phyloP scores from a whole-genome alignment of 2,888 invertebrate species.

The Drosophila prostipennis region DNA sequence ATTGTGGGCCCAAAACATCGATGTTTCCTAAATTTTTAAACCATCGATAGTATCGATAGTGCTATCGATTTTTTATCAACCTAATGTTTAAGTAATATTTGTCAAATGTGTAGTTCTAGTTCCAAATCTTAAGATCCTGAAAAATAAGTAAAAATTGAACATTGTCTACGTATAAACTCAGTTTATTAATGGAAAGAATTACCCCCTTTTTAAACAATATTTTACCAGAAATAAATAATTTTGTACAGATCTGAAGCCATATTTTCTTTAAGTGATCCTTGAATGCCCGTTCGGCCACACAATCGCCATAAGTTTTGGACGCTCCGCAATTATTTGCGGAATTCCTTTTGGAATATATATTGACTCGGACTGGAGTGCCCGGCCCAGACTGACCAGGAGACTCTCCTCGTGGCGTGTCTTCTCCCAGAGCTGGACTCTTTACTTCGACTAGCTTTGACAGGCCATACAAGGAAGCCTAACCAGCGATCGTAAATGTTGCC shows the following conservation, averaged over 20 bases:
- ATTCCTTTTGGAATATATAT: slow-evolving; percentile 81
- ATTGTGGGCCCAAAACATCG: too few species aligned
- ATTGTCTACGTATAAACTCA: too few species aligned
- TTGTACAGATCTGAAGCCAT: too few species aligned
- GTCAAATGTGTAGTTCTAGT: too few species aligned
- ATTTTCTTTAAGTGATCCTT: slow-evolving; percentile 10
- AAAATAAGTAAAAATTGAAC: too few species aligned
- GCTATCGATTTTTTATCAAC: too few species aligned
- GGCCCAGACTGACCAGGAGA: slow-evolving; percentile 38
- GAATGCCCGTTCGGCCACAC: slow-evolving; percentile 51
- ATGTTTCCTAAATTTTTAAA: too few species aligned
- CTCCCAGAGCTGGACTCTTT: slow-evolving; percentile 46
- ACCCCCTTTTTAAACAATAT: too few species aligned
- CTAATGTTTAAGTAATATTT: too few species aligned
- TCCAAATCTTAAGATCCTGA: neutral
- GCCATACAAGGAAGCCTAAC: slow-evolving; percentile 73
- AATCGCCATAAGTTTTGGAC: slow-evolving; percentile 78
- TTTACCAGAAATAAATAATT: neutral
- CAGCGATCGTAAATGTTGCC: slow-evolving; percentile 35
- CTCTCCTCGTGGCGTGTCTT: slow-evolving; percentile 49
- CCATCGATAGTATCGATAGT: too few species aligned
- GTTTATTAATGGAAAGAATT: too few species aligned
- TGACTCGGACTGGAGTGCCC: slow-evolving; percentile 67
- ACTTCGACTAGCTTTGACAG: slow-evolving; percentile 63
- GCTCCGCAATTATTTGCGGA: slow-evolving; percentile 81